phyloP scores from a whole-genome alignment of 2,113 vertebrate genomes.

The Coptodon rendalli region DNA sequence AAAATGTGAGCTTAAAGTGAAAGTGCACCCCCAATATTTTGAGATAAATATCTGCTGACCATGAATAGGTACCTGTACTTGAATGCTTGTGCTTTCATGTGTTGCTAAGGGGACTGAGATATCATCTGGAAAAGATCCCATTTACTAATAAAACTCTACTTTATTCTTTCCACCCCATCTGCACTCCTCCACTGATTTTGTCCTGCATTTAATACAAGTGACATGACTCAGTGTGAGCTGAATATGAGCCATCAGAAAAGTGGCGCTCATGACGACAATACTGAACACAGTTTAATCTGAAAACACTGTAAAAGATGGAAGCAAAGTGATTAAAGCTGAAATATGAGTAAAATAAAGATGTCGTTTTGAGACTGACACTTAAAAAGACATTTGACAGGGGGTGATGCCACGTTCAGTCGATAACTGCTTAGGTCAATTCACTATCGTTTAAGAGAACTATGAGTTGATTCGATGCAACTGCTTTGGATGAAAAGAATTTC shows the following conservation, averaged over 20 bases:
- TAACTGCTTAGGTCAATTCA: neutral
- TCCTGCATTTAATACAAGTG: neutral
- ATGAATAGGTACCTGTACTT: neutral
- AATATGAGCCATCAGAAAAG: neutral
- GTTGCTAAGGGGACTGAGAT: neutral
- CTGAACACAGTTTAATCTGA: neutral
- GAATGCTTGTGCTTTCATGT: neutral
- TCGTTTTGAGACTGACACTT: neutral
- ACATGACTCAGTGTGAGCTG: neutral
- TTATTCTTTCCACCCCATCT: neutral
- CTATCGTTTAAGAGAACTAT: neutral
- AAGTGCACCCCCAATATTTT: slow-evolving; percentile 3
- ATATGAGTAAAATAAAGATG: neutral
- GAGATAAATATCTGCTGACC: slow-evolving; percentile 14
- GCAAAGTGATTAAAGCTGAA: neutral
- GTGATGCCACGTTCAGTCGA: neutral
- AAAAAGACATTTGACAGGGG: neutral
- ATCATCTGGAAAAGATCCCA: neutral
- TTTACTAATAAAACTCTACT: neutral
- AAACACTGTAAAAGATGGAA: neutral
- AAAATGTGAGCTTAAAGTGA: slow-evolving; percentile 3
- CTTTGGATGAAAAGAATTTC: neutral
- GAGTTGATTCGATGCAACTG: neutral
- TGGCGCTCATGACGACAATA: neutral
- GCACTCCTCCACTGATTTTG: neutral